Percentiles rank a stretch among this genome's conserved stretches.
phyloP scores from a whole-genome alignment of 1,140 invertebrate genomes.

The Atopsyche davidsoni region DNA sequence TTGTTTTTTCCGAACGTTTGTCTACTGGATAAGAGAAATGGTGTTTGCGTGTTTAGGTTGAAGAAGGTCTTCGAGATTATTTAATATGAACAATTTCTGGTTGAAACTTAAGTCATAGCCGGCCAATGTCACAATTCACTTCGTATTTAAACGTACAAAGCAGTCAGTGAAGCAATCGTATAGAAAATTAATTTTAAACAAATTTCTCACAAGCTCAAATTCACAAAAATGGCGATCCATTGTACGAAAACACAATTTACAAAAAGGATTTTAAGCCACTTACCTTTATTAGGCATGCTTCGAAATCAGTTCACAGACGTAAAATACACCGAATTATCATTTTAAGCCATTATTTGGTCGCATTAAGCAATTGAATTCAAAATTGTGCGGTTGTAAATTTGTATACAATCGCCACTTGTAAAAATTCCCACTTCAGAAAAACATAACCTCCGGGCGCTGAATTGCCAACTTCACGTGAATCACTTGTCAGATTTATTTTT shows the following conservation, averaged over 20 bases:
- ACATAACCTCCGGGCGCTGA: slow-evolving; percentile 21
- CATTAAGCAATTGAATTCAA: slow-evolving; percentile 16
- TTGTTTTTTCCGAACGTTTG: too few relatives aligned
- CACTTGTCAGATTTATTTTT: slow-evolving; percentile 24
- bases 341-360: slow-evolving; percentile 6
- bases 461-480: slow-evolving; percentile 25
- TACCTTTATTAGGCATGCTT: slow-evolving; percentile 20
- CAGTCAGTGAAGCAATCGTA: too few relatives aligned
- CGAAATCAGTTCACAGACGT: slow-evolving; percentile 7
- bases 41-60: too few relatives aligned
- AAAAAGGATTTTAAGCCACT: slow-evolving; percentile 3
- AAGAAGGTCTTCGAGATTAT: too few relatives aligned
- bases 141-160: too few relatives aligned
- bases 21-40: too few relatives aligned
- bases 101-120: too few relatives aligned
- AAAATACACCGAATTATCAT: slow-evolving; percentile 9
- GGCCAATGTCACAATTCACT: too few relatives aligned
- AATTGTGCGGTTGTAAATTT: slow-evolving; percentile 18
- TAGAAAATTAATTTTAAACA: not conserved
- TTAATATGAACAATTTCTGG: too few relatives aligned
- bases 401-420: slow-evolving; percentile 18
- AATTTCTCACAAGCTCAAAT: not conserved
- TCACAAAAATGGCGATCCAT: slow-evolving; percentile 23
- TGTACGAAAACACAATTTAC: slow-evolving; percentile 18
- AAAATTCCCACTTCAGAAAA: slow-evolving; percentile 22